Evolutionary conservation across 2,888 invertebrate species (phyloP).

Genomic region (Archips xylosteana): DNA sequence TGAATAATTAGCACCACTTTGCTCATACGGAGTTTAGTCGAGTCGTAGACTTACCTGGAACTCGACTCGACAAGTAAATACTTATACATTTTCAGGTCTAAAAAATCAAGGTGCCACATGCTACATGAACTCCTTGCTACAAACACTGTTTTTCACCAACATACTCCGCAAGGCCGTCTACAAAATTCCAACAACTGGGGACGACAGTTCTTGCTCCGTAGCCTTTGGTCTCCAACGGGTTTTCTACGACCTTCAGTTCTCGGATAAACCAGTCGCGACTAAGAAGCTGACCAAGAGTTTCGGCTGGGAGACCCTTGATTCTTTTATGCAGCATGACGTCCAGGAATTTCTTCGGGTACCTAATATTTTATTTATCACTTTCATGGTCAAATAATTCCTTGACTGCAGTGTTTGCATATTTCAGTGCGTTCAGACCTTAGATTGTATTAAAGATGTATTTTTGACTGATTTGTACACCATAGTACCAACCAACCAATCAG

Average conservation of each 20-base stretch:
- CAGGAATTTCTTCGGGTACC: conserved; percentile 94
- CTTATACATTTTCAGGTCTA: conserved; percentile 87
- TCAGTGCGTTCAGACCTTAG: too few relatives aligned
- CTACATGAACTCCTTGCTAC: conserved; percentile 99
- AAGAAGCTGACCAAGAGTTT: conserved; percentile 99
- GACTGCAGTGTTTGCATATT: too few relatives aligned
- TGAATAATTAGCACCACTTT: too few relatives aligned
- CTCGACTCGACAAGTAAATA: not conserved
- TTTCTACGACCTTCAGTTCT: conserved; percentile 98
- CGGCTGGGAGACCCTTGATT: conserved; percentile 99
- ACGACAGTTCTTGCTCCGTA: conserved; percentile 94
- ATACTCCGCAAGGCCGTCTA: conserved; percentile 96
- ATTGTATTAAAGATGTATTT: too few relatives aligned
- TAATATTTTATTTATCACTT: not conserved
- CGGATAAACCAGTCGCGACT: conserved; percentile 98
- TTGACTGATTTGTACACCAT: too few relatives aligned
- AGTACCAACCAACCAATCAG: too few relatives aligned
- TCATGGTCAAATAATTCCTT: not conserved
- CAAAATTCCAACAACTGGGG: conserved; percentile 99
- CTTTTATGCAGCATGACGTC: conserved; percentile 99
- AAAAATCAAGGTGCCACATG: conserved; percentile 99
- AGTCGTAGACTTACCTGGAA: too few relatives aligned
- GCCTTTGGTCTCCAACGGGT: conserved; percentile 98
- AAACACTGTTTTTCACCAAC: conserved; percentile 99
- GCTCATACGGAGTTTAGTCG: too few relatives aligned